These are phyloP conservation scores for Camponotus floridanus DNA, from an alignment of 1,140 invertebrate genomes.

Conservation along the genomic window DNA sequence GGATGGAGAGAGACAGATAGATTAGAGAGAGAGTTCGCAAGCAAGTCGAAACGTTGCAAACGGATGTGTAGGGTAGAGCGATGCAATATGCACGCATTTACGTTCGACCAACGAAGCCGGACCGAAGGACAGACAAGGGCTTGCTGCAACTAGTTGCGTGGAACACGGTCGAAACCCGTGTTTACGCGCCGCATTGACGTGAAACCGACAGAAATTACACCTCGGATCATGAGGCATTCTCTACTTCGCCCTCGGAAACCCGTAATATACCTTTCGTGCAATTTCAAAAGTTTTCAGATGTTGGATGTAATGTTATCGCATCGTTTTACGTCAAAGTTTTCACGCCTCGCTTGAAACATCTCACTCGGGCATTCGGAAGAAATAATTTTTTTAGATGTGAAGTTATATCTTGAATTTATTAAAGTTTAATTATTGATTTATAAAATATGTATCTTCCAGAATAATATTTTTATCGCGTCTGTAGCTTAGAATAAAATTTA, in stretches of 20 bases:
- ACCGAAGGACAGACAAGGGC: neutral
- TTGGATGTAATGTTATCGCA: neutral
- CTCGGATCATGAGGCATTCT: neutral
- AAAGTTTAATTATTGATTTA: neutral
- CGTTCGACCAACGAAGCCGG: neutral
- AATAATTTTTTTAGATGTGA: neutral
- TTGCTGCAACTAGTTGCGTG: conserved; percentile 51
- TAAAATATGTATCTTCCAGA: no score
- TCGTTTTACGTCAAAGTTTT: neutral
- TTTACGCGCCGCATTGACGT: conserved; percentile 50
- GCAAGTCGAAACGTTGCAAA: conserved; percentile 37
- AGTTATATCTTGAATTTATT: neutral
- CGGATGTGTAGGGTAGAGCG: conserved; percentile 18
- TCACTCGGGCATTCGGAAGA: neutral
- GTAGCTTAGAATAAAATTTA: neutral
- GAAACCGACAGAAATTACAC: conserved; percentile 50
- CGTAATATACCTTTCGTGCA: neutral
- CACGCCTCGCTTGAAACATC: neutral
- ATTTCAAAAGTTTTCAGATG: conserved; percentile 19
- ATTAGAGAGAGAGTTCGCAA: neutral
- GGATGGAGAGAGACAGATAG: conserved; percentile 16
- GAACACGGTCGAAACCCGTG: conserved; percentile 25
- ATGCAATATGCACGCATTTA: conserved; percentile 18
- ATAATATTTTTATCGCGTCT: neutral
- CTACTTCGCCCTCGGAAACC: neutral